Evolutionary conservation across 2,797 vertebrate species (phyloP), one percentile per base, ranked within the genome.

Genomic region (Acestrorhynchus altus): DNA sequence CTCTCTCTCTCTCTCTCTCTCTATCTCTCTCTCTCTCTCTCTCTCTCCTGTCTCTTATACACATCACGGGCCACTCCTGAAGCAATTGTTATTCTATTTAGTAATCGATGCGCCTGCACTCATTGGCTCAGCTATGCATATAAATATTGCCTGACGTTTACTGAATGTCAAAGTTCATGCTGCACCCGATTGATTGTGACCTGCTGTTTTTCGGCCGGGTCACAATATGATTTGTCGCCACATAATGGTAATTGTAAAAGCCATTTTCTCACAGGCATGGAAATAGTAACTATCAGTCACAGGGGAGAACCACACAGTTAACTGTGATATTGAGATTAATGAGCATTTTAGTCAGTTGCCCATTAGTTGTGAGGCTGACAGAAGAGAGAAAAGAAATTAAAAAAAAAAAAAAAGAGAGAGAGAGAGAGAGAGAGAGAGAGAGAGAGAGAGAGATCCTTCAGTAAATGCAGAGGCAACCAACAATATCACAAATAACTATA

Each of bases 251-350:
- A 88, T 91, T 87, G 91, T 90, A 88, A 90, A 91, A 92, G 89
- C 90, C 84, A 90, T 90, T 92, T 89, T 88, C 89, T 86, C 84
- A 79, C 76, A 85, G 83, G 81, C 81, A 66, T 82, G 87, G 87
- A 91, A 93, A 92, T 89, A 85, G 88, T 90, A 90, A 85, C 89
- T 90, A 89, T 88, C 86, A 85, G 87, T 90, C 84, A 82, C 81
- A 85, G 81, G 75, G 52, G 81, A 85, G 83, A 86, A 83, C 81
- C 76, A 74, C 78, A 85, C 59, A 61, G 81, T 80, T 88, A 87
- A 88, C 82, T 90, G 74, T 18, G 80, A 83, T 89, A 92, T 93
- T 89, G 90, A 93, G 91, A 94, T 92, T 92, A 92, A 94, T 92
- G 89, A 86, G 77, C 73, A 76, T 86, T 90, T 91, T 90, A 88